Evolutionary conservation across 2,888 invertebrate genomes (phyloP).

Genomic region (Odontothrips loti): DNA sequence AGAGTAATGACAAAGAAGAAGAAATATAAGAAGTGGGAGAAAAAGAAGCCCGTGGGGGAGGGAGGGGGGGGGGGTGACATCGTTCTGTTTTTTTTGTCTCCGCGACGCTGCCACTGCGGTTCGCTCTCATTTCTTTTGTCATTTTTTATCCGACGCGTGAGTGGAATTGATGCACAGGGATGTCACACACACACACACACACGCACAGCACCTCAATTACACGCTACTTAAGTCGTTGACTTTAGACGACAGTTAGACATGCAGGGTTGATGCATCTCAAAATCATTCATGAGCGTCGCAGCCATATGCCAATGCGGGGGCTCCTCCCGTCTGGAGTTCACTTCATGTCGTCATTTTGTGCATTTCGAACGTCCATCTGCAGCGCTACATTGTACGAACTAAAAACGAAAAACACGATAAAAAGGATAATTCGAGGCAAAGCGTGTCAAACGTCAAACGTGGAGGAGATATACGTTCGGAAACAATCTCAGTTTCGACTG

Average conservation of each 20-base stretch:
- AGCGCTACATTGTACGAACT: too few species aligned
- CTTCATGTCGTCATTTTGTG: background rate
- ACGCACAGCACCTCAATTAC: background rate
- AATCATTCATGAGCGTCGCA: background rate
- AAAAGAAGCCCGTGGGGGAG: background rate
- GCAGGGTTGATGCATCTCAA: background rate
- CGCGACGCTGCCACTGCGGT: background rate
- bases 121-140: conserved; percentile 3
- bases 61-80: background rate
- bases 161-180: too few species aligned
- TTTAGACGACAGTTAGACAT: background rate
- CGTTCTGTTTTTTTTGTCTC: background rate
- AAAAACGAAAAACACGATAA: too few species aligned
- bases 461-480: too few species aligned
- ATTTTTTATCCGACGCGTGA: background rate
- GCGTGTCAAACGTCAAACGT: too few species aligned
- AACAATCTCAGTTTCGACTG: too few species aligned
- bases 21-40: background rate
- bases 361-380: too few species aligned
- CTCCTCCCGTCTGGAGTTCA: too few species aligned
- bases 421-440: too few species aligned
- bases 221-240: conserved; percentile 18
- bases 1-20: background rate
- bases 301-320: background rate
- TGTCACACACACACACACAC: too few species aligned